phyloP scores from a whole-genome alignment of 1,140 invertebrate species.

The Hermatobates lingyangjiaoensis region DNA sequence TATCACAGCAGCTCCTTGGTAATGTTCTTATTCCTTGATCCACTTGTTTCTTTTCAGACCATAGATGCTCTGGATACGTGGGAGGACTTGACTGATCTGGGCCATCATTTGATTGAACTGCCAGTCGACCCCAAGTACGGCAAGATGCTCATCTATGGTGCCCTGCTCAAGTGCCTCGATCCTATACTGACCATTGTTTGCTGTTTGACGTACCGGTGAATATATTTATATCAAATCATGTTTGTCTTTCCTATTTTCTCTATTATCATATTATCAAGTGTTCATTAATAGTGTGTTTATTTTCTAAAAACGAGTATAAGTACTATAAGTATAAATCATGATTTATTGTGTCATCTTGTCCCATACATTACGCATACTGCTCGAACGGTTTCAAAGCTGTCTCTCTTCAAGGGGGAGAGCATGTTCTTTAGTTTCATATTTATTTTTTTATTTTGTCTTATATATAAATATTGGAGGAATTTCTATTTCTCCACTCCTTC shows the following conservation, averaged over 20 bases:
- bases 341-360: no score
- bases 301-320: background rate
- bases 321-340: no score
- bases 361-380: no score
- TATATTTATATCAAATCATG: no score
- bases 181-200: slow-evolving; percentile 85
- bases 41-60: slow-evolving; percentile 26
- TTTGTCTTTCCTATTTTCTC: slow-evolving; percentile 17
- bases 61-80: slow-evolving; percentile 66
- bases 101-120: slow-evolving; percentile 64
- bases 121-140: slow-evolving; percentile 79
- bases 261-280: background rate
- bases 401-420: no score
- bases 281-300: slow-evolving; percentile 1
- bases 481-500: no score
- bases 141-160: slow-evolving; percentile 78
- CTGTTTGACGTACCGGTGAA: slow-evolving; percentile 53
- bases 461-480: no score
- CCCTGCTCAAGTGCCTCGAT: slow-evolving; percentile 83
- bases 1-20: background rate
- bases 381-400: no score
- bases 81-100: slow-evolving; percentile 67
- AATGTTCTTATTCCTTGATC: background rate
- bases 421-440: no score
- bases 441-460: no score